phyloP scores from a whole-genome alignment of 2,888 invertebrate genomes.

The Parnassius glacialis region DNA sequence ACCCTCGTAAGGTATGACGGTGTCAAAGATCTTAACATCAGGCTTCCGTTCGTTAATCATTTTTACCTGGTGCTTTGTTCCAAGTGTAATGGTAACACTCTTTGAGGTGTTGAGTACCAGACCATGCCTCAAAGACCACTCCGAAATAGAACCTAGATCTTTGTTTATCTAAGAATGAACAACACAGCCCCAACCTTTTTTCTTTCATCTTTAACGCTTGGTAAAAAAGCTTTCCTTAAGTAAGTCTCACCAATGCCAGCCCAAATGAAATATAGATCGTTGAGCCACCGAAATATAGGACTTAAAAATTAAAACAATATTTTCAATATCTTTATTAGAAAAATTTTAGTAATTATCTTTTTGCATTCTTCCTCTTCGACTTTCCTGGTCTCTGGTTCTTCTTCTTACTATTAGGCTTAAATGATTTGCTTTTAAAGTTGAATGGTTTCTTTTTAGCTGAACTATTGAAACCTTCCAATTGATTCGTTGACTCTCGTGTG shows the following conservation, averaged over 20 bases:
- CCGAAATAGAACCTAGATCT: no score
- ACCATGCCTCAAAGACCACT: no score
- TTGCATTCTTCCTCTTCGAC: conserved; percentile 68
- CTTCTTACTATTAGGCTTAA: conserved; percentile 61
- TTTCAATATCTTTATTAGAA: conserved; percentile 19
- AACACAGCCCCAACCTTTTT: no score
- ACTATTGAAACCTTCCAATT: conserved; percentile 82
- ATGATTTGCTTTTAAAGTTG: conserved; percentile 65
- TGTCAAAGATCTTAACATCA: no score
- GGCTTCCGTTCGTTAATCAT: no score
- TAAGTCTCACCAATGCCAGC: background rate
- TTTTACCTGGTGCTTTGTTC: no score
- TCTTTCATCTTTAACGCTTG: no score
- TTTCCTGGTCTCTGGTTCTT: conserved; percentile 80
- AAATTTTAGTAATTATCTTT: conserved; percentile 46
- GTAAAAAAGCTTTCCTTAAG: background rate
- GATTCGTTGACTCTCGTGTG: conserved; percentile 88
- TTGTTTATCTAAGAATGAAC: no score
- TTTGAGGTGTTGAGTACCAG: no score
- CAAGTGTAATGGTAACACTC: no score
- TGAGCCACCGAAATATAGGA: background rate
- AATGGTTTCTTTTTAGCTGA: conserved; percentile 60
- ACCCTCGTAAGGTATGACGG: no score
- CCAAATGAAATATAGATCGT: background rate
- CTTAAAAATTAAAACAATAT: background rate